Base-by-base conservation (phyloP, 2,113 vertebrate genomes). In the Callionymus lyra region DNA sequence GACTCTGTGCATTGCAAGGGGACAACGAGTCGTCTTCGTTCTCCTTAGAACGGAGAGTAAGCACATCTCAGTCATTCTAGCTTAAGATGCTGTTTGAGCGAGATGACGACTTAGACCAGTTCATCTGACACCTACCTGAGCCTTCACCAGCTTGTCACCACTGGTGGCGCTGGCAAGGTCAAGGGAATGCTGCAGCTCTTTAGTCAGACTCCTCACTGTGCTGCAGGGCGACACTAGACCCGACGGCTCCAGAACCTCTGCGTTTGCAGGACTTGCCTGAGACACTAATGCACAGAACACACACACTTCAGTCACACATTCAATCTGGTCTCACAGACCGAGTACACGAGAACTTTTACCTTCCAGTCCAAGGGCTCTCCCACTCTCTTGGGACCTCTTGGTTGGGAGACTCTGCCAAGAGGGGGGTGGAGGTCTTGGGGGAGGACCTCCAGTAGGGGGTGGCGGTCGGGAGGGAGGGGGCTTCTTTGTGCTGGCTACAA, bases 401-500 rank as follows among this genome's bases (percentile, higher is more conserved):
- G 87, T 87, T 0, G 90, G 90, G 1, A 93, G 84, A 16, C 82
- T 83, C 11, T 89, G 91, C 49, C 90, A 85, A 9, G 89, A 74
- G 1, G 95, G 94, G 0, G 93, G 95, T 1, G 95, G 95, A 0
- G 94, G 94, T 47, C 93, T 84, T 0, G 91, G 92, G 31, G 94
- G 93, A 12, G 93, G 91, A 33, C 83, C 79, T 1, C 89, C 87
- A 1, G 74, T 32, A 1, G 93, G 94, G 69, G 87, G 92, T 0
- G 92, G 93, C 1, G 94, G 94, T 6, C 93, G 87, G 10, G 86
- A 77, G 0, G 95, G 95, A 9, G 87, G 88, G 31, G 87, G 84
- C 47, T 93, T 98, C 82, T 98, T 99, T 9, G 94, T 99, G 83
- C 93, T 99, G 9, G 94, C 94, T 50, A 99, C 94, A 41, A 99